Evolutionary conservation across 2,797 vertebrate genomes (phyloP), one percentile per base, ranked within the genome.

Genomic region (Amphiprion clarkii): DNA sequence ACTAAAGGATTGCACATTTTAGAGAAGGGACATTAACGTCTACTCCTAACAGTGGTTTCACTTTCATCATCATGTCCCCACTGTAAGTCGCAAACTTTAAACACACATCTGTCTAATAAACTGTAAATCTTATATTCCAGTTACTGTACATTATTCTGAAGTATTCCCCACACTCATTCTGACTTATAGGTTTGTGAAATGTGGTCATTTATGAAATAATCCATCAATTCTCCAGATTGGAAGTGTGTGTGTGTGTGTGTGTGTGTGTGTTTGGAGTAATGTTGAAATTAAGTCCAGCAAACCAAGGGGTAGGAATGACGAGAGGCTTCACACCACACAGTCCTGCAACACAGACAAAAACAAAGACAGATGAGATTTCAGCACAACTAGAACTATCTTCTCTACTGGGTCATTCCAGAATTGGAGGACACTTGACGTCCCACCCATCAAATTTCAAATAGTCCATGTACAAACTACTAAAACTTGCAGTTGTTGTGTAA

Each of bases 1-100:
- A 82, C 27, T 65, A 67, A 63, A 71, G 59, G 58, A 85, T 72
- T 61, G 67, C 74, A 89, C 84, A 52, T 75, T 84, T 76, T 49
- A 71, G 58, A 58, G 64, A 67, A 5, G 42, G 68, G 16, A 53
- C 58, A 59, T 52, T 49, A 49, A 67, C 9, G 55, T 70, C 67
- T 72, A 67, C 71, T 48, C 39, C 62, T 39, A 52, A 52, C 23
- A 40, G n/a, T 57, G 17, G 13, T 25, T 48, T 79, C 53, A 59
- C 55, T 60, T 23, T 64, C 36, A 52, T 71, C 27, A 23, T 33
- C 33, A 33, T 33, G 33, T 8, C 33, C 33, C 8, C 11, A 21
- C 40, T 46, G 51, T 19, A 25, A 49, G 39, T 54, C 44, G 58
- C 29, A 40, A 40, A 58, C 31, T 42, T 58, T 19, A 48, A 23